These are phyloP conservation scores for Dryobates pubescens DNA, from an alignment of 2,797 vertebrate genomes.

Conservation along the genomic window DNA sequence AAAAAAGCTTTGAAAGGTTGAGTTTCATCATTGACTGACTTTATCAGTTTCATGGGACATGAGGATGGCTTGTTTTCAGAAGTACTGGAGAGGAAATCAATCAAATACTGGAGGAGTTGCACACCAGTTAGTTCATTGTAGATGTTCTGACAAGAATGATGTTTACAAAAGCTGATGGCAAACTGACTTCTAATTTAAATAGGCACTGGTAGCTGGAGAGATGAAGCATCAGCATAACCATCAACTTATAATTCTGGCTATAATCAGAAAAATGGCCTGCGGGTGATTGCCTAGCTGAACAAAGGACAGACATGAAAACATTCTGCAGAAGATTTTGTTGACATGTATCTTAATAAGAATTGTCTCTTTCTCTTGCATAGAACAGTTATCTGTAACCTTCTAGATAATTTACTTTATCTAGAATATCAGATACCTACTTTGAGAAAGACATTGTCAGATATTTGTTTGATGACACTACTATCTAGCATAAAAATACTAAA, in stretches of 20 bases:
- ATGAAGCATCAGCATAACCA: background rate
- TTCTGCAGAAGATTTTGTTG: background rate
- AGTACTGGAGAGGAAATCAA: background rate
- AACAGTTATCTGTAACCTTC: background rate
- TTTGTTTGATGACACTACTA: background rate
- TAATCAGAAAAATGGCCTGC: background rate
- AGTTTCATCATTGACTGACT: background rate
- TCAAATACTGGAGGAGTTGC: background rate
- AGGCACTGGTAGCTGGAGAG: constrained; percentile 1
- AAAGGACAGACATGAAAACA: background rate
- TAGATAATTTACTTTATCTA: background rate
- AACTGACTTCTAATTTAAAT: constrained; percentile 27
- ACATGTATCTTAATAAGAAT: background rate
- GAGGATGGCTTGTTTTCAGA: background rate
- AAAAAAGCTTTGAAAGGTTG: background rate
- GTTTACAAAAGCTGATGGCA: constrained; percentile 10
- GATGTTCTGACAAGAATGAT: constrained; percentile 28
- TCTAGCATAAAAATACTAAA: background rate
- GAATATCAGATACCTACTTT: background rate
- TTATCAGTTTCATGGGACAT: no score
- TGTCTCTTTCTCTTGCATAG: fast-evolving
- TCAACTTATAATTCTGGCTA: background rate
- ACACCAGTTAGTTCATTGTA: background rate
- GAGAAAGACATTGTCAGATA: background rate
- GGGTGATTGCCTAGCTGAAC: background rate